Conservation (phyloP, 2,888 invertebrate species). For the Abrostola triplasia region DNA sequence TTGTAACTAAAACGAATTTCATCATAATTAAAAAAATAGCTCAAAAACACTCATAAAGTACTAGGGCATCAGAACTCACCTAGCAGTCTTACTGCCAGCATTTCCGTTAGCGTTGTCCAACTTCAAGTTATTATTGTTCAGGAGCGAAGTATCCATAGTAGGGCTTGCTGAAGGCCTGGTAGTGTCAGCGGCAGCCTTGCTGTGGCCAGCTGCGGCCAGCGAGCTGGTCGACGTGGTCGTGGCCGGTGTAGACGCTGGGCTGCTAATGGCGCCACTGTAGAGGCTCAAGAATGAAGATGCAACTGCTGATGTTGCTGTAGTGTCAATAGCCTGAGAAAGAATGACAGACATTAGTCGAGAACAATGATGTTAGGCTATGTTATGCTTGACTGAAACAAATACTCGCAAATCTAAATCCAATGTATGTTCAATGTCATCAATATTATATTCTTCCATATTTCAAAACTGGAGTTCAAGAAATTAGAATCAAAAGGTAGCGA, state of each 20-base stretch:
- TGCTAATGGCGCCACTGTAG: slow-evolving; percentile 84
- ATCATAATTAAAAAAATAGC: too few relatives aligned
- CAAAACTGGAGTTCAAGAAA: too few relatives aligned
- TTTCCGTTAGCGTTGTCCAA: slow-evolving; percentile 84
- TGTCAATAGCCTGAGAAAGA: slow-evolving; percentile 86
- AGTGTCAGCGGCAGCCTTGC: slow-evolving; percentile 78
- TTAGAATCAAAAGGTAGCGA: too few relatives aligned
- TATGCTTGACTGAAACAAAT: too few relatives aligned
- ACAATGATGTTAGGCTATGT: too few relatives aligned
- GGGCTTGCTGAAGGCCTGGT: slow-evolving; percentile 78
- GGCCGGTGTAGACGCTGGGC: slow-evolving; percentile 77
- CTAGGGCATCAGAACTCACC: slow-evolving; percentile 63
- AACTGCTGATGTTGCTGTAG: slow-evolving; percentile 87
- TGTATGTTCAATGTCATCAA: too few relatives aligned
- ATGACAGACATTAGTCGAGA: background rate
- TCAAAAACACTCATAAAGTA: background rate
- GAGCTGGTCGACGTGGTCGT: slow-evolving; percentile 69
- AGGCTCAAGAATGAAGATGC: slow-evolving; percentile 86
- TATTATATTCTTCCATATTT: too few relatives aligned
- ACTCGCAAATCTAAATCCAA: too few relatives aligned
- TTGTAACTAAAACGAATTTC: too few relatives aligned
- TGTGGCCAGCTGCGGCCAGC: slow-evolving; percentile 69
- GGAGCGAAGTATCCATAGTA: slow-evolving; percentile 75
- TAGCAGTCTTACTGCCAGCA: slow-evolving; percentile 83
- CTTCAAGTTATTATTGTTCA: slow-evolving; percentile 83